Percentiles rank a stretch among this genome's conserved stretches.
Evolutionary conservation across 2,888 invertebrate species (phyloP).

Genomic region (Erebia ligea): DNA sequence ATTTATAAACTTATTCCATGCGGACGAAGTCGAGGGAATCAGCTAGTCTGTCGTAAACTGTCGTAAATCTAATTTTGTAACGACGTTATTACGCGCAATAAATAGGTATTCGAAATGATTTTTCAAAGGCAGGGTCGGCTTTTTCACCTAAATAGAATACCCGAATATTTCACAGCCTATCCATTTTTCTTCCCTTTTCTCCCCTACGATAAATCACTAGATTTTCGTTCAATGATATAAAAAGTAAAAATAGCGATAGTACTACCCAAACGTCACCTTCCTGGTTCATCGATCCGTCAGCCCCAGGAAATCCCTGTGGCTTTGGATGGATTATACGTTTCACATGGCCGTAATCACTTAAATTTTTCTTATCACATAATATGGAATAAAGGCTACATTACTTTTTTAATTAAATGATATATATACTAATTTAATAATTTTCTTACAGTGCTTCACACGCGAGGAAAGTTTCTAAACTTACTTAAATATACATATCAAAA

Average conservation of each 20-base stretch:
- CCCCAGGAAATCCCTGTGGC: constrained; percentile 30
- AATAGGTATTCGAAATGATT: constrained; percentile 2
- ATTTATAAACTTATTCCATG: too few relatives aligned
- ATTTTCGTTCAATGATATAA: constrained; percentile 19
- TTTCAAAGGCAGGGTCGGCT: constrained; percentile 2
- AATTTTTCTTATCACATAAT: background rate
- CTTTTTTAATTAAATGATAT: background rate
- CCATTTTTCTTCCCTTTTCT: constrained; percentile 14
- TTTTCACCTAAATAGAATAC: constrained; percentile 4
- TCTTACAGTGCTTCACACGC: too few relatives aligned
- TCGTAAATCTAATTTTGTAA: too few relatives aligned
- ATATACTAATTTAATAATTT: too few relatives aligned
- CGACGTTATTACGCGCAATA: too few relatives aligned
- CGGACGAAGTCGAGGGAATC: too few relatives aligned
- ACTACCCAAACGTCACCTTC: constrained; percentile 22
- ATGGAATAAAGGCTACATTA: constrained; percentile 4
- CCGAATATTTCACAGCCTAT: constrained; percentile 14
- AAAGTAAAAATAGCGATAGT: constrained; percentile 24
- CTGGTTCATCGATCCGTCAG: constrained; percentile 26
- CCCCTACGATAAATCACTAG: constrained; percentile 27
- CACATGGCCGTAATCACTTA: background rate
- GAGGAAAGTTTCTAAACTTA: too few relatives aligned
- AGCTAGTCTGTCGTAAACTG: too few relatives aligned
- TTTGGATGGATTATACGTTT: constrained; percentile 19
- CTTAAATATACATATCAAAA: too few relatives aligned